These are phyloP conservation scores for Tiphia femorata DNA, from an alignment of 2,888 invertebrate species.

Conservation along the genomic window DNA sequence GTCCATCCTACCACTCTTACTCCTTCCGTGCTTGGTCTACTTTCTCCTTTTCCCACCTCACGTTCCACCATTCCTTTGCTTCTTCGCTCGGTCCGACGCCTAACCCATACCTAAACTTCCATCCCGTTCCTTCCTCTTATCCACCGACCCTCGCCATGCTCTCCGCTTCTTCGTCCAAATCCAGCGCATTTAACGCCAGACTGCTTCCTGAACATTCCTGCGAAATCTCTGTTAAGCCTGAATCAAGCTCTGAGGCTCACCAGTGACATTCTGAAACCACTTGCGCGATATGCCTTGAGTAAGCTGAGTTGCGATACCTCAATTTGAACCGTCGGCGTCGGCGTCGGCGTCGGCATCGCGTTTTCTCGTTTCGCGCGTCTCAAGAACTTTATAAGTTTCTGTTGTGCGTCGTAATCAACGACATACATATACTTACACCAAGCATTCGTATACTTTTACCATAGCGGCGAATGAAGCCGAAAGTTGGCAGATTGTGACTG, in stretches of 20 bases:
- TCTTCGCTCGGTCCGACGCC: constrained; percentile 13
- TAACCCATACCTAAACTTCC: constrained; percentile 16
- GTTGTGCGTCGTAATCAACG: no score
- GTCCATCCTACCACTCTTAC: constrained; percentile 9
- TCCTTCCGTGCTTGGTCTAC: constrained; percentile 3
- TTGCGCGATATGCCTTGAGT: not conserved
- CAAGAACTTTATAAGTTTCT: no score
- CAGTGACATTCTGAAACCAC: constrained; percentile 6
- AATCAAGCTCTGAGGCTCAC: constrained; percentile 21
- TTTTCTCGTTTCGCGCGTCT: no score
- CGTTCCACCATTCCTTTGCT: constrained; percentile 20
- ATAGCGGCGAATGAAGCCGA: no score
- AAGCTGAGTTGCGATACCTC: not conserved
- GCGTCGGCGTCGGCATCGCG: no score
- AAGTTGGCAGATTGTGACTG: no score
- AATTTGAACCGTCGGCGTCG: no score
- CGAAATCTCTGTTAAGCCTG: constrained; percentile 47
- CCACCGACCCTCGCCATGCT: constrained; percentile 2
- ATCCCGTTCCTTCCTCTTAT: constrained; percentile 10
- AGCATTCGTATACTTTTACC: no score
- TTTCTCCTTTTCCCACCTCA: not conserved
- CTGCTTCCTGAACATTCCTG: constrained; percentile 43
- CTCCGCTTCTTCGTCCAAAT: constrained; percentile 18
- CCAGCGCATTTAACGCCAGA: constrained; percentile 40
- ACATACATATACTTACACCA: no score